Conservation (phyloP, 2,888 invertebrate species). For the Cistogaster globosa region DNA sequence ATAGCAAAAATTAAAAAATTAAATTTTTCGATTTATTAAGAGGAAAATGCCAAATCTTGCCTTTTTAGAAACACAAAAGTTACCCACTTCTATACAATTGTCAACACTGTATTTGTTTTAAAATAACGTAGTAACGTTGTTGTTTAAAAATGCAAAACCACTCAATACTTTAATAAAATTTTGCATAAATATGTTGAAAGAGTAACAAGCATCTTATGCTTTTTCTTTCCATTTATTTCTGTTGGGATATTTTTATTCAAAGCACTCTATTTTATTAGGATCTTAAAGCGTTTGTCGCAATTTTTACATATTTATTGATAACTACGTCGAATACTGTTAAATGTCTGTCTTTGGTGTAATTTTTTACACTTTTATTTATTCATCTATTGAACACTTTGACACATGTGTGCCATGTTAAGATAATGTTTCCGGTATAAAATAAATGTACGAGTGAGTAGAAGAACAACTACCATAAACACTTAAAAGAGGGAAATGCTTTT, state of each 20-base stretch:
- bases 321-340: constrained; percentile 40
- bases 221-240: constrained; percentile 13
- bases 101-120: background rate
- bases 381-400: constrained; percentile 65
- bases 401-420: constrained; percentile 74
- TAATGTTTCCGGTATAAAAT: constrained; percentile 70
- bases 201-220: constrained; percentile 20
- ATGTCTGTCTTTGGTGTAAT: constrained; percentile 64
- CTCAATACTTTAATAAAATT: constrained; percentile 13
- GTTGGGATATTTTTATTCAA: constrained; percentile 62
- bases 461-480: constrained; percentile 5
- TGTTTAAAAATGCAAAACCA: no score
- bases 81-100: background rate
- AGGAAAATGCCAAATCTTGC: no score
- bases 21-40: no score
- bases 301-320: constrained; percentile 62
- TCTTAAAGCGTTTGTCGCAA: constrained; percentile 68
- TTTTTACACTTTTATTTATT: constrained; percentile 50
- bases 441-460: constrained; percentile 2
- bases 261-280: constrained; percentile 70
- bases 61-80: no score
- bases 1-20: no score
- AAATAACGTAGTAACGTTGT: background rate
- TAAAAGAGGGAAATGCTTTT: constrained; percentile 45
- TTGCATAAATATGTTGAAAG: constrained; percentile 21